These are phyloP conservation scores for Patella caerulea DNA, from an alignment of 2,888 invertebrate species.

Conservation along the genomic window DNA sequence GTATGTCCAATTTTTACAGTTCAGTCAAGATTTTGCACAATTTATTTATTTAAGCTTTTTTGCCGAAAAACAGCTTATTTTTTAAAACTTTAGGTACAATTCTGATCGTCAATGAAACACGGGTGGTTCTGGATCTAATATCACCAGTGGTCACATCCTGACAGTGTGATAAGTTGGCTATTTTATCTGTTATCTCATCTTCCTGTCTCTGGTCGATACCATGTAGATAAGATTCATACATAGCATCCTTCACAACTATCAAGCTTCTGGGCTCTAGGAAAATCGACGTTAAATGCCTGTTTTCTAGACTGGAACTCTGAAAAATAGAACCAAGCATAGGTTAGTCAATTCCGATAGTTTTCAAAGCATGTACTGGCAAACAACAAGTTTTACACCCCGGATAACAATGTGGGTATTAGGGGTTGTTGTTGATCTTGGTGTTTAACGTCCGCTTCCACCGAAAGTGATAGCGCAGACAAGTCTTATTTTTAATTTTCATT, in stretches of 20 bases:
- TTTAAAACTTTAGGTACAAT: conserved; percentile 84
- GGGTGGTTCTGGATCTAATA: conserved; percentile 77
- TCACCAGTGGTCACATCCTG: conserved; percentile 77
- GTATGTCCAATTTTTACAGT: too few relatives aligned
- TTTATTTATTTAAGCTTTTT: conserved; percentile 23
- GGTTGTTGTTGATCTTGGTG: too few relatives aligned
- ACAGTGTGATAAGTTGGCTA: conserved; percentile 75
- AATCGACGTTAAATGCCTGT: conserved; percentile 78
- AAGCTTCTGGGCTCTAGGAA: conserved; percentile 90
- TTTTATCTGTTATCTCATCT: conserved; percentile 76
- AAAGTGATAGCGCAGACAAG: too few relatives aligned
- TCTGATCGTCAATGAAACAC: conserved; percentile 92
- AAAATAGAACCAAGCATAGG: not conserved
- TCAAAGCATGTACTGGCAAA: too few relatives aligned
- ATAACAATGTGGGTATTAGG: too few relatives aligned
- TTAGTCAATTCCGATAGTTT: not conserved
- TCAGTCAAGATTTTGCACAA: too few relatives aligned
- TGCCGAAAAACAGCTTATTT: conserved; percentile 62
- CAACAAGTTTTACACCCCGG: too few relatives aligned
- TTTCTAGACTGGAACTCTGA: conserved; percentile 42
- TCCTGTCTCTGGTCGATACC: conserved; percentile 82
- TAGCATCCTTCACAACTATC: conserved; percentile 84
- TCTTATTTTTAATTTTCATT: too few relatives aligned
- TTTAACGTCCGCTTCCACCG: too few relatives aligned
- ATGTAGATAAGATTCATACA: conserved; percentile 89